phyloP scores from a whole-genome alignment of 1,140 invertebrate species.

The Physella acuta region DNA sequence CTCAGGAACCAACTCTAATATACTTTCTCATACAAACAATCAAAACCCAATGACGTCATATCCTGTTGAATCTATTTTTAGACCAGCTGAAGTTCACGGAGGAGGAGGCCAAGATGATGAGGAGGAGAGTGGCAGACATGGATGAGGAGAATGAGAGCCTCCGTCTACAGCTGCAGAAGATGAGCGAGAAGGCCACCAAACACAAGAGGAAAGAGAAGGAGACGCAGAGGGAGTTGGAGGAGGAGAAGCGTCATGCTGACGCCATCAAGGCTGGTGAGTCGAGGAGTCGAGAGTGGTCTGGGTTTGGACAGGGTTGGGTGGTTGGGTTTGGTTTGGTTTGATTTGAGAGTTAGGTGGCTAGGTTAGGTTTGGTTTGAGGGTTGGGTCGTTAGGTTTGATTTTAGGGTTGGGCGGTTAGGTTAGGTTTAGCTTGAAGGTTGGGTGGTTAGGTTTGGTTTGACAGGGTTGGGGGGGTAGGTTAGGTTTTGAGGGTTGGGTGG shows the following conservation, averaged over 20 bases:
- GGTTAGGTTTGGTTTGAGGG: no score
- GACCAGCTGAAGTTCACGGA: conserved; percentile 88
- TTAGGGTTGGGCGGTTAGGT: no score
- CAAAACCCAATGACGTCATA: no score
- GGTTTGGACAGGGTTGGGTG: neutral
- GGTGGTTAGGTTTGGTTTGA: no score
- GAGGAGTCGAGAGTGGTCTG: neutral
- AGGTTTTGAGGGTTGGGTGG: no score
- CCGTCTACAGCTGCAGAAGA: conserved; percentile 89
- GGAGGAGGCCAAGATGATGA: conserved; percentile 78
- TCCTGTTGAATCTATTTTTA: no score
- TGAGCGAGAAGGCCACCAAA: conserved; percentile 65
- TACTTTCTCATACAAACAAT: no score
- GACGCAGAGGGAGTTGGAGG: conserved; percentile 24
- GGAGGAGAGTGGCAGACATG: conserved; percentile 81
- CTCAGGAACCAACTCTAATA: no score
- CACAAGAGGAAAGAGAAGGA: conserved; percentile 38
- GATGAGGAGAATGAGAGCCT: conserved; percentile 93
- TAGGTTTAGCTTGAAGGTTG: no score
- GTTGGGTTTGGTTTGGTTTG: neutral
- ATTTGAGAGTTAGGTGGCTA: no score
- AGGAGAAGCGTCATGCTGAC: conserved; percentile 14
- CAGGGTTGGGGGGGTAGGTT: no score
- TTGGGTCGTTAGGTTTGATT: no score
- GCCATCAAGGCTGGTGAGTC: conserved; percentile 16